These are phyloP conservation scores for Lasioglossum zephyrum DNA, from an alignment of 2,888 invertebrate species.

Conservation along the genomic window DNA sequence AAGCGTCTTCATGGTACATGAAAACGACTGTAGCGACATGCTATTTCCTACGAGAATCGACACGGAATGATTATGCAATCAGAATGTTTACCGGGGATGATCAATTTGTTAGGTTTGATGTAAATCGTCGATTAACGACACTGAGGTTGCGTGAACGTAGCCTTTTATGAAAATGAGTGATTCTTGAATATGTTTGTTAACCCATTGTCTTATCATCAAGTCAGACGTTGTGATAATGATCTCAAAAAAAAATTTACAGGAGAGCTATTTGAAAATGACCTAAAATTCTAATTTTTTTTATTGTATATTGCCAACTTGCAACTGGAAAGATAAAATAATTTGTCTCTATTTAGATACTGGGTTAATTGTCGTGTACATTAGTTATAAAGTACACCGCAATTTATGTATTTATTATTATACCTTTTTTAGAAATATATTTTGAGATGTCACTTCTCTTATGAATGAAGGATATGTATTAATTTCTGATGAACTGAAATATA, in stretches of 20 bases:
- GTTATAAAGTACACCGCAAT: too few species aligned
- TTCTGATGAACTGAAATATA: background rate
- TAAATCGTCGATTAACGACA: background rate
- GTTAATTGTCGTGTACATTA: too few species aligned
- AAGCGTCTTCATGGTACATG: background rate
- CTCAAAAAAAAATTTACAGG: too few species aligned
- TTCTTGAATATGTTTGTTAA: background rate
- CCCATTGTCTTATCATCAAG: background rate
- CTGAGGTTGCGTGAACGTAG: background rate
- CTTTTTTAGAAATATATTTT: too few species aligned
- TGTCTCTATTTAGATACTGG: too few species aligned
- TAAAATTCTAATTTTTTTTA: too few species aligned
- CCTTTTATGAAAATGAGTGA: background rate
- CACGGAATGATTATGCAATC: background rate
- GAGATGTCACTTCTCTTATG: too few species aligned
- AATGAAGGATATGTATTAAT: background rate
- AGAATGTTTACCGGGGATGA: background rate
- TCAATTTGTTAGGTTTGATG: background rate
- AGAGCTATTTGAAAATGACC: too few species aligned
- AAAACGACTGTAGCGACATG: background rate
- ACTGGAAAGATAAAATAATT: too few species aligned
- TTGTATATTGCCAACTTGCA: too few species aligned
- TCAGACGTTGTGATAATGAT: background rate
- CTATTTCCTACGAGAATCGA: background rate
- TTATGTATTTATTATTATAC: too few species aligned